phyloP scores from a whole-genome alignment of 1,140 invertebrate species.

The Sycophila sp. region DNA sequence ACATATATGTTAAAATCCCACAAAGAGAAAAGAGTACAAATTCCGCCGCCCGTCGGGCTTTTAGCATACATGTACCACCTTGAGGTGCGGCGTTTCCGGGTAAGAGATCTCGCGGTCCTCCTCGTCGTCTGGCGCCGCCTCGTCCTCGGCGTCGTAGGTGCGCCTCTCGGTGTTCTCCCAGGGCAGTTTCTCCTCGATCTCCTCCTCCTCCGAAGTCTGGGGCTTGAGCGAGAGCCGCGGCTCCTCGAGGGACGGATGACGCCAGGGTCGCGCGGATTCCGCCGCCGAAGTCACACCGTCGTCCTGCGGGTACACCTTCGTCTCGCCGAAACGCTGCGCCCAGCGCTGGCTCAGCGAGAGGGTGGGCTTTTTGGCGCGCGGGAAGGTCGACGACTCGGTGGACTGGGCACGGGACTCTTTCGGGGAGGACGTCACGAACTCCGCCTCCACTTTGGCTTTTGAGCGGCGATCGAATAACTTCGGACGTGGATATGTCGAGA shows the following conservation, averaged over 20 bases:
- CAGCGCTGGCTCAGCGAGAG: constrained; percentile 63
- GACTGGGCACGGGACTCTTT: constrained; percentile 59
- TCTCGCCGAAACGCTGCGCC: constrained; percentile 64
- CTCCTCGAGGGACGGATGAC: constrained; percentile 62
- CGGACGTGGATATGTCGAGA: constrained; percentile 80
- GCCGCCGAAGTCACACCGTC: constrained; percentile 35
- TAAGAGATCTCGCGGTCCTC: constrained; percentile 30
- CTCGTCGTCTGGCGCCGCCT: constrained; percentile 16
- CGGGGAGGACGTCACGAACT: constrained; percentile 58
- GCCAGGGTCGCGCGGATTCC: constrained; percentile 62
- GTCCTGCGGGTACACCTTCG: constrained; percentile 24
- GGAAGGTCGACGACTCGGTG: constrained; percentile 66
- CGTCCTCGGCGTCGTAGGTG: constrained; percentile 12
- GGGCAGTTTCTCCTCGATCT: constrained; percentile 43
- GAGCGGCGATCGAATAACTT: constrained; percentile 75
- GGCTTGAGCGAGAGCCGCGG: constrained; percentile 54
- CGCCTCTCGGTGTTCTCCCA: constrained; percentile 50
- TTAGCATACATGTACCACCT: constrained; percentile 35
- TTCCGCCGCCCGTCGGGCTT: constrained; percentile 18
- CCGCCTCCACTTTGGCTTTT: constrained; percentile 58
- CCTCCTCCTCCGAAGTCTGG: constrained; percentile 44
- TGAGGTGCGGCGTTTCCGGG: constrained; percentile 1
- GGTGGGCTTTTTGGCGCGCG: constrained; percentile 55
- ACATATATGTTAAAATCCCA: constrained; percentile 37
- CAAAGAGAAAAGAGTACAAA: not conserved